Base-by-base conservation (phyloP, 1,140 invertebrate genomes). In the Sogatella furcifera region DNA sequence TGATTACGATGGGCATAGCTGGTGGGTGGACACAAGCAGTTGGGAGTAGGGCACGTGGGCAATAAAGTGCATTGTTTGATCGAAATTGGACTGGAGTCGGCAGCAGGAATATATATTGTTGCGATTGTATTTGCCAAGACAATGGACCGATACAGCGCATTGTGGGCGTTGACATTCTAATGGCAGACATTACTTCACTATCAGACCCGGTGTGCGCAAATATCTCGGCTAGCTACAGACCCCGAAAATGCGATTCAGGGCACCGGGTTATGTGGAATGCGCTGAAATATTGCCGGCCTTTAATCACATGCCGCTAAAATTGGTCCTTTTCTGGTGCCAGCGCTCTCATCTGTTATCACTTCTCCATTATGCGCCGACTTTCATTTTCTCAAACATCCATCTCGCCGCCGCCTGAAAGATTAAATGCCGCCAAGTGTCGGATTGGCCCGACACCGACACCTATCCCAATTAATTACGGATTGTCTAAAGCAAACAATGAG, bases 311-410 rank as follows among this genome's bases (percentile, higher is more conserved):
- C 46, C 21, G 21, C 46, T 49, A 14, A 49, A 49, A 49, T 49
- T 49, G 46, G 46, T 19, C 46, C 46, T 49, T 49, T 49, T 19
- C 24, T 22, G 15, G 15, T 49, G 46, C 46, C 15, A 22, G 15
- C 46, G 15, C 46, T 49, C 46, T 49, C 46, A 49, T 49, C 46
- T 49, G 21, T 49, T 49, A 49, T 49, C 46, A 49, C 46, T 49
- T 49, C 46, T 49, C 46, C 46, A 49, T 49, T 49, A 49, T 49
- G 17, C 46, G 15, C 21, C 46, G 15, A 49, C 46, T 22, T 49
- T 49, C 46, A 49, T 49, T 49, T 49, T 22, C 46, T 49, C 15
- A 17, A 49, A 22, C 46, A 49, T 49, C 21, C 21, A 49, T 49
- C 46, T 49, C 34, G 34, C 34, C 34, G 46, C 46, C 34, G 34